Evolutionary conservation across 1,140 invertebrate genomes (phyloP).

Genomic region (Epicauta chinensis): DNA sequence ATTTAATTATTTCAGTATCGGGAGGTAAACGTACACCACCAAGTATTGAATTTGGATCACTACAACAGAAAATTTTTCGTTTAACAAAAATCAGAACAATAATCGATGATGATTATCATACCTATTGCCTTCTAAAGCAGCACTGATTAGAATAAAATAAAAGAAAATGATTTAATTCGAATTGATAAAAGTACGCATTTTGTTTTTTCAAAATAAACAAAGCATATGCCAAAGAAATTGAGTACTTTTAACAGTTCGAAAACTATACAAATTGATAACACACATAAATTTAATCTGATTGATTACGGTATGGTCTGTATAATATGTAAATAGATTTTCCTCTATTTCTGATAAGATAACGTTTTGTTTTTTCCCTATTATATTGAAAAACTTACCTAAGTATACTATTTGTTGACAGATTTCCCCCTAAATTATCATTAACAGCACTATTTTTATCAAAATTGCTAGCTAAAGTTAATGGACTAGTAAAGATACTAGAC

Average conservation of each 20-base stretch:
- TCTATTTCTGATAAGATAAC: conserved; percentile 15
- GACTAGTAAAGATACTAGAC: conserved; percentile 39
- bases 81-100: not conserved
- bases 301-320: not conserved
- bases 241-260: too few relatives aligned
- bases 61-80: conserved; percentile 39
- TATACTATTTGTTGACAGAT: conserved; percentile 40
- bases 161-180: conserved; percentile 1
- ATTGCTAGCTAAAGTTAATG: conserved; percentile 37
- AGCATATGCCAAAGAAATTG: too few relatives aligned
- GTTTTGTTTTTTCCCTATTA: not conserved
- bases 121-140: conserved; percentile 55
- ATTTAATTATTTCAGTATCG: conserved; percentile 86
- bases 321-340: conserved; percentile 7
- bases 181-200: too few relatives aligned
- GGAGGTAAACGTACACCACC: conserved; percentile 74
- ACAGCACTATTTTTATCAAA: conserved; percentile 30
- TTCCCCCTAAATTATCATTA: conserved; percentile 29
- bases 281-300: too few relatives aligned
- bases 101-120: conserved; percentile 35
- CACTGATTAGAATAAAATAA: conserved; percentile 43
- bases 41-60: conserved; percentile 70
- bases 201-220: too few relatives aligned
- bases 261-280: too few relatives aligned
- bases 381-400: conserved; percentile 42